Percentiles rank a stretch among this genome's conserved stretches.
Evolutionary conservation across 2,113 vertebrate species (phyloP).

Genomic region (Scortum barcoo): DNA sequence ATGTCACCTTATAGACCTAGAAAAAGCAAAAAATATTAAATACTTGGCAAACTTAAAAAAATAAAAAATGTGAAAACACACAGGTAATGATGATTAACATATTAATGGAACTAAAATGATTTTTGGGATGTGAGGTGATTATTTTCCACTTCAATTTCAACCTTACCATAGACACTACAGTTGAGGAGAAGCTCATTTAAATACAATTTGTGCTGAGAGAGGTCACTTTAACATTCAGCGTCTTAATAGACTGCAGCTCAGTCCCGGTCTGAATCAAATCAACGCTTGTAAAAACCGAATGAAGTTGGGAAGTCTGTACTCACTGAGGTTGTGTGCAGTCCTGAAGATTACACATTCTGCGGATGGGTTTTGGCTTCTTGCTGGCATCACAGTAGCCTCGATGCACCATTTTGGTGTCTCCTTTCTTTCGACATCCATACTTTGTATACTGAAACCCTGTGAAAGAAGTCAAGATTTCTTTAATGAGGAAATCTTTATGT

Average conservation of each 20-base stretch:
- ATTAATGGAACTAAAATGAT: neutral
- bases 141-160: neutral
- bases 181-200: neutral
- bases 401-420: slow-evolving; percentile 95
- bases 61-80: neutral
- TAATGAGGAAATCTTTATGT: neutral
- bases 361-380: slow-evolving; percentile 97
- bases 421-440: slow-evolving; percentile 95
- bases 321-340: slow-evolving; percentile 95
- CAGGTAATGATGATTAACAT: neutral
- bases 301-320: slow-evolving; percentile 69
- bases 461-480: neutral
- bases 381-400: slow-evolving; percentile 92
- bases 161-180: neutral
- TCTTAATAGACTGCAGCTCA: slow-evolving; percentile 6
- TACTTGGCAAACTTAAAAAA: too few relatives aligned
- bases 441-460: slow-evolving; percentile 97
- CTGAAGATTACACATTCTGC: slow-evolving; percentile 96
- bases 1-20: neutral
- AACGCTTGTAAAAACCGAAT: neutral
- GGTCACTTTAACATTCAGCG: neutral
- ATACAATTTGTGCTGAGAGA: neutral
- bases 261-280: neutral
- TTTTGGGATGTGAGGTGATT: neutral
- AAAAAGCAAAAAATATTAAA: neutral